Base-by-base conservation (phyloP, 2,113 vertebrate species). In the Festucalex cinctus region DNA sequence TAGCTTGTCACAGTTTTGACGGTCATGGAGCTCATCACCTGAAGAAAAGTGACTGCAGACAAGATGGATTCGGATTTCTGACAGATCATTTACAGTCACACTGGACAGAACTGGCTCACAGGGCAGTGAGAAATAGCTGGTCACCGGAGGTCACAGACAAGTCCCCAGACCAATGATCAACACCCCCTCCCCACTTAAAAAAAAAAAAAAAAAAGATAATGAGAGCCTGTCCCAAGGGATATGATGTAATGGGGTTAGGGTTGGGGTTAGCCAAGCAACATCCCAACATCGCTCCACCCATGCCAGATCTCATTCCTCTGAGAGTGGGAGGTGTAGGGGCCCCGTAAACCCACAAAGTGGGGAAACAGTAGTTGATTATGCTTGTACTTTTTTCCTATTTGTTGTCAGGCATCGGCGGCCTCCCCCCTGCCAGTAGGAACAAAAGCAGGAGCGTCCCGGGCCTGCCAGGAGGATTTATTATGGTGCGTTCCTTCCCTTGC, bases 401-500 rank as follows among this genome's bases (percentile, higher is more conserved):
- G 83, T 82, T 66, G 59, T 68, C 65, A 70, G 70, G 78, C 87
- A 76, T 84, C 80, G 77, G 74, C 63, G 65, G 69, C 72, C 77
- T 73, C 80, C 78, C 88, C 78, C 84, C 84, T 61, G 78, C 79
- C 48, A 75, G 72, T 78, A 86, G 73, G 67, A 80, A 89, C 86
- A 62, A 88, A 84, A 86, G 81, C 77, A 48, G 69, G 81, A 72
- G 78, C 78, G 76, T 83, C 83, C 70, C 43, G 73, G 85, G 76
- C 87, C 83, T 78, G 81, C 75, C 35, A 73, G 79, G 79, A 85
- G 77, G 78, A 89, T 85, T 86, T 84, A 89, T 84, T 83, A 49
- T 86, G 68, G 54, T 69, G 37, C 80, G 76, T 83, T 79, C 68
- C 63, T 72, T 63, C 65, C 44, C 28, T 13, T 17, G 12, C 60